Conservation (phyloP, 1,140 invertebrate genomes). For the Cephus cinctus region DNA sequence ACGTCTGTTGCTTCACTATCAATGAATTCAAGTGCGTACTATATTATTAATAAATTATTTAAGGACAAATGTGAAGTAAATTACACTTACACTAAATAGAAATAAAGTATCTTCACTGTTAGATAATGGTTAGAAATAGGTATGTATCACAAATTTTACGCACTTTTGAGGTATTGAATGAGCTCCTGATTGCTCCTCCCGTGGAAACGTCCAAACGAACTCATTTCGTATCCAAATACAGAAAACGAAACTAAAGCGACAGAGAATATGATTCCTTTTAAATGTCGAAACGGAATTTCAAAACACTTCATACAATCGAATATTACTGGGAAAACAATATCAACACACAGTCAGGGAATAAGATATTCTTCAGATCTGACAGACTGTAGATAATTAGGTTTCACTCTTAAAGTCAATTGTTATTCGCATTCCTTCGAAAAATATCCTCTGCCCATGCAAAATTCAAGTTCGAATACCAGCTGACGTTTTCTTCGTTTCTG, state of each 20-base stretch:
- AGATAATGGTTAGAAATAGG: neutral
- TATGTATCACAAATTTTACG: slow-evolving; percentile 30
- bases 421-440: too few relatives aligned
- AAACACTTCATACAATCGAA: neutral
- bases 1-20: neutral
- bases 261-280: slow-evolving; percentile 14
- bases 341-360: too few relatives aligned
- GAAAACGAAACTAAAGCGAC: slow-evolving; percentile 15
- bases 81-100: neutral
- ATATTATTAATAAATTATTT: neutral
- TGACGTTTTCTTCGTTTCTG: too few relatives aligned
- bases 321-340: too few relatives aligned
- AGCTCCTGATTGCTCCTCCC: slow-evolving; percentile 83
- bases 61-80: neutral
- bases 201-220: slow-evolving; percentile 76
- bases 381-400: too few relatives aligned
- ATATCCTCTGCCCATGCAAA: too few relatives aligned
- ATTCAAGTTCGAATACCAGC: too few relatives aligned
- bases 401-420: too few relatives aligned
- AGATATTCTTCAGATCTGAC: too few relatives aligned
- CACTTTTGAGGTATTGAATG: slow-evolving; percentile 80
- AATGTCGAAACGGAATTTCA: slow-evolving; percentile 4
- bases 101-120: neutral
- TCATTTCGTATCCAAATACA: slow-evolving; percentile 24
- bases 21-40: slow-evolving; percentile 1